A percentile compares a stretch with the other conserved stretches of the same genome.
Evolutionary conservation across 1,140 invertebrate genomes (phyloP).

Genomic region (Chrysopa pallens): DNA sequence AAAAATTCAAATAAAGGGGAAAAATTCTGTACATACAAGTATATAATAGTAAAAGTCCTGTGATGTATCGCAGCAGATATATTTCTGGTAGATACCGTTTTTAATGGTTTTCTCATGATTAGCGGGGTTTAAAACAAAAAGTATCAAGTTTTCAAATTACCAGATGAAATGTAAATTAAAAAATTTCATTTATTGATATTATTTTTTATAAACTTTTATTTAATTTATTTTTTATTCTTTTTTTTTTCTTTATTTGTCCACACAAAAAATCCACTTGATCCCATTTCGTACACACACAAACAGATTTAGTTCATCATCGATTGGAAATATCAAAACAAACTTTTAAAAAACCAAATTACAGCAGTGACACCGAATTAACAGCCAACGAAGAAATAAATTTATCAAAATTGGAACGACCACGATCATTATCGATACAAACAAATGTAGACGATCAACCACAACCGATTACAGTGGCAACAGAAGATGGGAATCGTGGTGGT

Average conservation of each 20-base stretch:
- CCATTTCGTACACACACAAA: slow-evolving; percentile 1
- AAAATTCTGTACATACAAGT: no score
- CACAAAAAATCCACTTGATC: slow-evolving; percentile 12
- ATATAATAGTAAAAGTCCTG: no score
- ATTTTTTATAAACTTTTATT: slow-evolving; percentile 5
- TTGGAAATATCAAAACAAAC: background rate
- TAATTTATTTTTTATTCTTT: slow-evolving; percentile 12
- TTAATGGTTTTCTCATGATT: no score
- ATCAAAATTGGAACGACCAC: slow-evolving; percentile 28
- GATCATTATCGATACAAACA: slow-evolving; percentile 26
- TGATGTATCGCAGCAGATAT: no score
- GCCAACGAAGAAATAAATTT: slow-evolving; percentile 1
- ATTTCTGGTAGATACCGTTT: no score
- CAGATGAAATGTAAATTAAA: no score
- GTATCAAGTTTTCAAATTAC: no score
- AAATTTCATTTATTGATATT: no score
- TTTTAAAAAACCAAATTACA: background rate
- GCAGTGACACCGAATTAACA: background rate
- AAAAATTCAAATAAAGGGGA: no score
- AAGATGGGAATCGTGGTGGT: slow-evolving; percentile 15
- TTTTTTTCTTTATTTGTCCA: slow-evolving; percentile 11
- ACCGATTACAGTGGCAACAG: slow-evolving; percentile 1
- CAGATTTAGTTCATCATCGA: background rate
- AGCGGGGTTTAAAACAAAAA: no score
- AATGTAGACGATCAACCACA: slow-evolving; percentile 19